These are phyloP conservation scores for Temnothorax ravouxi DNA, from an alignment of 2,888 invertebrate genomes.

Conservation along the genomic window DNA sequence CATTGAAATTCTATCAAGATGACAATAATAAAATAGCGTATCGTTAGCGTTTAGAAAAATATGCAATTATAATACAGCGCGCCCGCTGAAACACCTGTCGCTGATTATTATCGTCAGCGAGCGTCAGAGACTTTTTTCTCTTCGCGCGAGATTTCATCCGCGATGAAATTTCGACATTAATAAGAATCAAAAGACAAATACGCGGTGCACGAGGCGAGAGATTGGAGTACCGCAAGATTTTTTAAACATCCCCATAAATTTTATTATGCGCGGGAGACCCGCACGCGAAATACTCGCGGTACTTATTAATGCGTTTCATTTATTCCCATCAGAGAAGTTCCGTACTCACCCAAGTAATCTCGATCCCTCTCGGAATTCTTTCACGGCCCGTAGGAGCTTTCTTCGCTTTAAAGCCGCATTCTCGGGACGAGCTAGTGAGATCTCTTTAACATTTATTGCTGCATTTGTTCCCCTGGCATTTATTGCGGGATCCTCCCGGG, in stretches of 20 bases:
- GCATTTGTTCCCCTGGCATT: slow-evolving; percentile 59
- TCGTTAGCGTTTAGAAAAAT: slow-evolving; percentile 45
- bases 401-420: slow-evolving; percentile 53
- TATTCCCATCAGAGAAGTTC: slow-evolving; percentile 61
- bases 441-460: slow-evolving; percentile 63
- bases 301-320: slow-evolving; percentile 67
- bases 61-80: slow-evolving; percentile 1
- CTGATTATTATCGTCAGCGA: slow-evolving; percentile 53
- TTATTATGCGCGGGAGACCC: slow-evolving; percentile 61
- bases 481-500: slow-evolving; percentile 51
- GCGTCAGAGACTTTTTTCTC: slow-evolving; percentile 6
- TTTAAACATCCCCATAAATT: slow-evolving; percentile 60
- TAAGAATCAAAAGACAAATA: slow-evolving; percentile 67
- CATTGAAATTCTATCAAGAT: slow-evolving; percentile 52
- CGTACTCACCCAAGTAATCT: slow-evolving; percentile 52
- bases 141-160: slow-evolving; percentile 8
- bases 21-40: slow-evolving; percentile 45
- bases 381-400: slow-evolving; percentile 42
- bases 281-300: slow-evolving; percentile 49
- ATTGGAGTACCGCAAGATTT: slow-evolving; percentile 41
- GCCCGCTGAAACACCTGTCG: neutral
- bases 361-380: slow-evolving; percentile 52
- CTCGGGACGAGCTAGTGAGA: slow-evolving; percentile 53
- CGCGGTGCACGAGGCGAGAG: slow-evolving; percentile 4
- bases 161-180: slow-evolving; percentile 55